Evolutionary conservation across 2,888 invertebrate genomes (phyloP).

Genomic region (Eumerus sabulonum): DNA sequence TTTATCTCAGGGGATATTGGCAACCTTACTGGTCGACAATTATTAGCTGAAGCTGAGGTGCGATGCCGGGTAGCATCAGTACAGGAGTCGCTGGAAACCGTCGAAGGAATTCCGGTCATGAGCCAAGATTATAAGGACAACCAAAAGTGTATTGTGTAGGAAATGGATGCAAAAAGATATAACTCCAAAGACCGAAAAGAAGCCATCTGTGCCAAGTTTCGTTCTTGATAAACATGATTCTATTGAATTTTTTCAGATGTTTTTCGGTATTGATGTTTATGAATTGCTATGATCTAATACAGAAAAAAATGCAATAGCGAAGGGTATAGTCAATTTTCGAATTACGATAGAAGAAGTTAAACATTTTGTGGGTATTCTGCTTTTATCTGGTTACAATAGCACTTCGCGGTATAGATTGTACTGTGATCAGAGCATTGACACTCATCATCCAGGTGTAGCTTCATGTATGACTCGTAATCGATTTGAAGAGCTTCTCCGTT

Average conservation of each 20-base stretch:
- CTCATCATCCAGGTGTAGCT: constrained; percentile 17
- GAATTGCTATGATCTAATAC: background rate
- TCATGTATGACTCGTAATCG: constrained; percentile 20
- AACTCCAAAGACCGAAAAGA: constrained; percentile 1
- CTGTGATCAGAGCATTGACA: constrained; percentile 16
- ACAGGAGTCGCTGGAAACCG: background rate
- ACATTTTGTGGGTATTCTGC: constrained; percentile 17
- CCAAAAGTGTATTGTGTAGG: background rate
- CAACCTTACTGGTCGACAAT: too few relatives aligned
- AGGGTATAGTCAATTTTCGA: constrained; percentile 18
- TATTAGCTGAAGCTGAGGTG: background rate
- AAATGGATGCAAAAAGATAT: constrained; percentile 3
- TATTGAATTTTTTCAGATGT: constrained; percentile 16
- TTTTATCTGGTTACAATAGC: constrained; percentile 12
- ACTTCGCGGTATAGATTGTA: constrained; percentile 24
- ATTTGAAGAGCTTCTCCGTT: constrained; percentile 23
- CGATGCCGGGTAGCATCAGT: background rate
- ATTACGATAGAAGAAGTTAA: constrained; percentile 15
- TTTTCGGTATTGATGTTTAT: constrained; percentile 16
- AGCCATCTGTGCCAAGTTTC: constrained; percentile 13
- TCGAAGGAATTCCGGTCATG: constrained; percentile 8
- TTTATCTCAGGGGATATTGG: too few relatives aligned
- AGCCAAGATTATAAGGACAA: background rate
- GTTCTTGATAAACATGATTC: constrained; percentile 17
- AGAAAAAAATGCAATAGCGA: constrained; percentile 10